Evolutionary conservation across 2,797 vertebrate species (phyloP), one percentile per base, ranked within the genome.

Genomic region (Microchirus variegatus): DNA sequence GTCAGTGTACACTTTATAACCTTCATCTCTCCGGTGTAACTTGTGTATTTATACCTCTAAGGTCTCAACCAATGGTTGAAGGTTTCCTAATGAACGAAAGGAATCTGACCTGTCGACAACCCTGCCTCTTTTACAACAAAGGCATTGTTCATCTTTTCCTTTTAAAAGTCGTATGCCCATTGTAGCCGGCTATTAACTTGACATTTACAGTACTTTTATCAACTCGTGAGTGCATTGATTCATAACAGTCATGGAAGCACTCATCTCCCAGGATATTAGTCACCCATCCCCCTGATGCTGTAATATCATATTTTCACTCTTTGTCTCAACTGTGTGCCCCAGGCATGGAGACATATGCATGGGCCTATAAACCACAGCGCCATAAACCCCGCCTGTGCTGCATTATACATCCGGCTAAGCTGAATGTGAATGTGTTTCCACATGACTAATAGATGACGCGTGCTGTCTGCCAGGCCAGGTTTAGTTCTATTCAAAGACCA

Each of bases 371-470:
- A 89, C 75, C 78, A 67, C 75, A 78, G 75, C 66, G 51, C 78
- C 73, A 68, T 89, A 90, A 92, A 91, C 70, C 59, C 74, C 36
- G 70, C 79, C 73, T 81, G 70, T 63, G 59, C 73, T 71, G 82
- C 62, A 75, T 86, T 85, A 63, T 75, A 75, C 70, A 73, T 90
- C 55, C 64, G 45, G 46, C 76, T 65, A 55, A 80, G 86, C 61
- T 82, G 77, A 89, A 82, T 76, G 62, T 69, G 80, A 82, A 84
- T 82, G 75, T 78, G 85, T 89, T 89, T 89, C 87, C 84, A 85
- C 88, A 87, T 93, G 85, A 89, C 85, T 93, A 91, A 92, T 83
- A 81, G 75, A 87, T 91, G 83, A 89, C 81, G 77, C 64, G 75
- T 82, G 66, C 66, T 66, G 75, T 75, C 75, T 85, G 84, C 82